Percentiles rank a stretch among this genome's conserved stretches.
Evolutionary conservation across 2,888 invertebrate species (phyloP).

Genomic region (Pandemis heparana): DNA sequence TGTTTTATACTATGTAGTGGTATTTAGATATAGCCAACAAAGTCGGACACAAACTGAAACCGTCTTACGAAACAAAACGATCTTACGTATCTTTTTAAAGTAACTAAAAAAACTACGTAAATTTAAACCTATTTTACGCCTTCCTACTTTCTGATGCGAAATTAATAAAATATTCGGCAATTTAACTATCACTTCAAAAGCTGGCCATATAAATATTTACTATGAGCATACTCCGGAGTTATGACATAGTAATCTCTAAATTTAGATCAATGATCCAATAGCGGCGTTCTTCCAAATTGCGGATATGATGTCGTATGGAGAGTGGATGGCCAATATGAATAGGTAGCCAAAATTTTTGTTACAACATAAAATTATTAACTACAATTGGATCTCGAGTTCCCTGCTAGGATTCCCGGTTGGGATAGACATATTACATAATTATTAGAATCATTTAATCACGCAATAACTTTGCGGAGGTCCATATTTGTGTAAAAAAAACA

Average conservation of each 20-base stretch:
- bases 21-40: no score
- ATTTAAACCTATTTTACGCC: neutral
- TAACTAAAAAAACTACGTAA: neutral
- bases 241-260: conserved; percentile 41
- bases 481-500: no score
- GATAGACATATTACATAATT: no score
- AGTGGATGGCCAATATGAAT: conserved; percentile 3
- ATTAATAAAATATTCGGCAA: conserved; percentile 20
- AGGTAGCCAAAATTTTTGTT: neutral
- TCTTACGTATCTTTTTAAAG: neutral
- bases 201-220: conserved; percentile 19
- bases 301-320: conserved; percentile 25
- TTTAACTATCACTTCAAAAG: conserved; percentile 29
- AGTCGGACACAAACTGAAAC: no score
- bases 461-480: no score
- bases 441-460: no score
- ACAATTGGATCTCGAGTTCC: no score
- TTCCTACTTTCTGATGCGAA: neutral
- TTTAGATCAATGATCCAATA: conserved; percentile 41
- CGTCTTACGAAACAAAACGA: no score
- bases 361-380: neutral
- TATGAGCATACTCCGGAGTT: conserved; percentile 9
- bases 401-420: no score
- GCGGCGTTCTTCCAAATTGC: conserved; percentile 31
- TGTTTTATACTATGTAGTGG: no score